A percentile compares a stretch with the other conserved stretches of the same genome.
Conservation (phyloP, 2,113 vertebrate species). For the Oncorhynchus tshawytscha region DNA sequence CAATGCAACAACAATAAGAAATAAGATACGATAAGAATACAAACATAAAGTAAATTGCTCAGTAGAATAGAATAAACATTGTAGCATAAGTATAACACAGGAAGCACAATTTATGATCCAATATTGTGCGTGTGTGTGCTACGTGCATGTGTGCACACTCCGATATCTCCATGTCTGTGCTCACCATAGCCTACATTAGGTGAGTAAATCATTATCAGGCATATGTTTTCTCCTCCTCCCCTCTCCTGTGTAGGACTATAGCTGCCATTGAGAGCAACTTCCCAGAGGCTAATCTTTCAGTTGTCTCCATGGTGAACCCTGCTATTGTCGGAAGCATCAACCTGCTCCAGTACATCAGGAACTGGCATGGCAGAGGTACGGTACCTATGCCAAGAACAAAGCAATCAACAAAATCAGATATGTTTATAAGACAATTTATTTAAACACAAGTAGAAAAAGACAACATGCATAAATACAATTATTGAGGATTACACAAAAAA, state of each 20-base stretch:
- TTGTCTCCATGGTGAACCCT: conserved; percentile 32
- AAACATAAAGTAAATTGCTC: too few relatives aligned
- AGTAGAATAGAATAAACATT: too few relatives aligned
- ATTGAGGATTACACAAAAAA: background rate
- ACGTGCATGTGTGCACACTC: background rate
- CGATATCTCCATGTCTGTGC: background rate
- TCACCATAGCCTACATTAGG: too few relatives aligned
- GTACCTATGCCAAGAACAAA: background rate
- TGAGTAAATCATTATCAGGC: too few relatives aligned
- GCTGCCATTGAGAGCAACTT: conserved; percentile 44
- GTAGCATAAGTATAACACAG: too few relatives aligned
- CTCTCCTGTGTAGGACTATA: conserved; percentile 45
- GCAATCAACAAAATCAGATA: background rate
- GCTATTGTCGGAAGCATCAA: conserved; percentile 46
- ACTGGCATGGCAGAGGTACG: conserved; percentile 70
- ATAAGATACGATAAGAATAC: too few relatives aligned
- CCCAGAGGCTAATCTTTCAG: conserved; percentile 30
- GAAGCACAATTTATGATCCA: too few relatives aligned
- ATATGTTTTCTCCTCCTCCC: conserved; percentile 8
- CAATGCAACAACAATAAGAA: too few relatives aligned
- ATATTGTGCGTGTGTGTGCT: too few relatives aligned
- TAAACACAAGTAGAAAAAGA: too few relatives aligned
- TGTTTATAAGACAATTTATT: too few relatives aligned
- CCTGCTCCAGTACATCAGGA: conserved; percentile 54
- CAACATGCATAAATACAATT: too few relatives aligned